These are phyloP conservation scores for Gymnarchus niloticus DNA, from an alignment of 2,113 vertebrate species.

Conservation along the genomic window DNA sequence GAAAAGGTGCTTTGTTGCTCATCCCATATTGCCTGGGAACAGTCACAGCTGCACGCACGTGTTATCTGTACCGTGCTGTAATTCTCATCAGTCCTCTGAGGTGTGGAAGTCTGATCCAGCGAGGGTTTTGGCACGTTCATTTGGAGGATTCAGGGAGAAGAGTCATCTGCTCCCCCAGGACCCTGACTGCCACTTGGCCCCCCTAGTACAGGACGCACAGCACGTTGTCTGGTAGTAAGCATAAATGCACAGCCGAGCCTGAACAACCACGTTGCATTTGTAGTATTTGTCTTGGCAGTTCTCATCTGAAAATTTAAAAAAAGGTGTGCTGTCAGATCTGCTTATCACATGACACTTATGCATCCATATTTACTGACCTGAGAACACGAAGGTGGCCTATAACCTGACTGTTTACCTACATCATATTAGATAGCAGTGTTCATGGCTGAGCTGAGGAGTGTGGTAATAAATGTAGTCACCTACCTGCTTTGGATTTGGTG, in stretches of 20 bases:
- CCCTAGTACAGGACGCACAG: conserved; percentile 78
- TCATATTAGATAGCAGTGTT: not conserved
- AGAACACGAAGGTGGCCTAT: not conserved
- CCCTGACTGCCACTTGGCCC: conserved; percentile 60
- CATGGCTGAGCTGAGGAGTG: too few relatives aligned
- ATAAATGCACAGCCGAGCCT: conserved; percentile 92
- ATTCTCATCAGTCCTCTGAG: not conserved
- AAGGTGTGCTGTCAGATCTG: not conserved
- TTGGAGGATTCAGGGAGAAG: conserved; percentile 14
- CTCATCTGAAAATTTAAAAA: conserved; percentile 67
- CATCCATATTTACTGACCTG: too few relatives aligned
- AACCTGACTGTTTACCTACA: not conserved
- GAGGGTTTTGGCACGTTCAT: conserved; percentile 5
- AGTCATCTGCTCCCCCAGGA: conserved; percentile 74
- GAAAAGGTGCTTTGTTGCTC: not conserved
- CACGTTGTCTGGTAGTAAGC: conserved; percentile 87
- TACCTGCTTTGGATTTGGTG: not conserved
- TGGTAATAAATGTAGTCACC: not conserved
- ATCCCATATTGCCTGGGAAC: not conserved
- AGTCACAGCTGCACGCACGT: not conserved
- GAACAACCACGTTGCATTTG: conserved; percentile 95
- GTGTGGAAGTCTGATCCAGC: not conserved
- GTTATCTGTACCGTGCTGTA: not conserved
- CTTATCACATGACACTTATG: not conserved
- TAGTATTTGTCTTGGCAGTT: conserved; percentile 90